phyloP scores from a whole-genome alignment of 2,888 invertebrate species.

The Plemyria rubiginata region DNA sequence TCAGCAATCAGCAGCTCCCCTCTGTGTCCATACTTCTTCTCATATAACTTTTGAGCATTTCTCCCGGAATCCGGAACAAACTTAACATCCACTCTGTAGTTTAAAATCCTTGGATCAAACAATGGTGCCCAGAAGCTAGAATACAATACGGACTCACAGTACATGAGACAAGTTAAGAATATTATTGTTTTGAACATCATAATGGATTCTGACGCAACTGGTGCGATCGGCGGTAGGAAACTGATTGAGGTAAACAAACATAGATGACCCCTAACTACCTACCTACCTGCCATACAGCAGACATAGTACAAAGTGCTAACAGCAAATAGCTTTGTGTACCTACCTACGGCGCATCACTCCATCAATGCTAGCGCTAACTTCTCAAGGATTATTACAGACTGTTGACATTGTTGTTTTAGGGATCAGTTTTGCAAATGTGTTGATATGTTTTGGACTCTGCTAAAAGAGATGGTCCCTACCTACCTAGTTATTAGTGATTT shows the following conservation, averaged over 20 bases:
- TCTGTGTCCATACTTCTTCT: slow-evolving; percentile 57
- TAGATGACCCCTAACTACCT: background rate
- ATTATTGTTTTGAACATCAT: slow-evolving; percentile 14
- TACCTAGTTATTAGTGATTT: no score
- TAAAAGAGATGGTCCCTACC: background rate
- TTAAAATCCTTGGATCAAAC: slow-evolving; percentile 63
- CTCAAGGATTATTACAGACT: slow-evolving; percentile 34
- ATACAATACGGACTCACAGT: slow-evolving; percentile 54
- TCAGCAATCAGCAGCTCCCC: slow-evolving; percentile 66
- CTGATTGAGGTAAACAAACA: slow-evolving; percentile 14
- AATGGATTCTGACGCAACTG: background rate
- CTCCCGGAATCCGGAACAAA: slow-evolving; percentile 62
- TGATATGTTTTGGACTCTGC: background rate
- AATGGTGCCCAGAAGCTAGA: slow-evolving; percentile 78
- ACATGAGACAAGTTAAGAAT: slow-evolving; percentile 4
- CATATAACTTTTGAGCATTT: slow-evolving; percentile 53
- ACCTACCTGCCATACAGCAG: background rate
- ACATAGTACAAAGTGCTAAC: background rate
- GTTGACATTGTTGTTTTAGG: slow-evolving; percentile 13
- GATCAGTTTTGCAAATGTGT: slow-evolving; percentile 4
- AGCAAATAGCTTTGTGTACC: slow-evolving; percentile 15
- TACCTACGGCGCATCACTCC: background rate
- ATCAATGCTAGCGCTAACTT: slow-evolving; percentile 21
- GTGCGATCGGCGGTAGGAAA: slow-evolving; percentile 10
- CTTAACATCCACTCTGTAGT: slow-evolving; percentile 64